Conservation (phyloP, 2,888 invertebrate genomes). For the Heliconius sara region DNA sequence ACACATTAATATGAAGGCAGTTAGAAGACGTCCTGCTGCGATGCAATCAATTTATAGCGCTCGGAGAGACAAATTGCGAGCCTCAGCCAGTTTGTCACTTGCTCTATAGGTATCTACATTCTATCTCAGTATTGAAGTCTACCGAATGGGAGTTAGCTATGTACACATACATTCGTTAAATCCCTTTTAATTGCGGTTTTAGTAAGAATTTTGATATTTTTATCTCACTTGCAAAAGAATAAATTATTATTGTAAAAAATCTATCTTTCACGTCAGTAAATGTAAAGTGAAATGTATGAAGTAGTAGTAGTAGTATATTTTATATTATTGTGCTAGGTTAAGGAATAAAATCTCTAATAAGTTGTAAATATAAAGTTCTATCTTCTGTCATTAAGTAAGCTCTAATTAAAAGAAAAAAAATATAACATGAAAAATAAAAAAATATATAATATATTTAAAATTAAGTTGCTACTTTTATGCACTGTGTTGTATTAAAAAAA, state of each 20-base stretch:
- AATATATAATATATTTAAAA: too few species aligned
- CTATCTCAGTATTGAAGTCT: constrained; percentile 15
- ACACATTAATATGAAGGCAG: constrained; percentile 68
- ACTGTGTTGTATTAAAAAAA: not conserved
- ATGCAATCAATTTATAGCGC: constrained; percentile 77
- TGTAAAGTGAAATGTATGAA: too few species aligned
- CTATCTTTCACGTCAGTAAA: too few species aligned
- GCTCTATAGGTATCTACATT: constrained; percentile 51
- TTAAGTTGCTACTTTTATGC: too few species aligned
- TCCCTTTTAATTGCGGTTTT: not conserved
- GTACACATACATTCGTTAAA: not conserved
- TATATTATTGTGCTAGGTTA: not conserved
- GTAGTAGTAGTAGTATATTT: too few species aligned
- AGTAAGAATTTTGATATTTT: not conserved
- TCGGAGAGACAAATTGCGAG: constrained; percentile 71
- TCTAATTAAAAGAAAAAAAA: too few species aligned
- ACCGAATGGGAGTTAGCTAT: not conserved
- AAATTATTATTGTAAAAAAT: too few species aligned
- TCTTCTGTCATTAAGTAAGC: too few species aligned
- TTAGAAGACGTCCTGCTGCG: constrained; percentile 70
- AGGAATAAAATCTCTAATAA: not conserved
- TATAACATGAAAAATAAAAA: too few species aligned
- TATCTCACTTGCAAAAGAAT: not conserved
- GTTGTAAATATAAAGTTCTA: too few species aligned
- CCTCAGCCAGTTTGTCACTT: constrained; percentile 57